Evolutionary conservation across 2,797 vertebrate species (phyloP), one percentile per base, ranked within the genome.

Genomic region (Miichthys miiuy): DNA sequence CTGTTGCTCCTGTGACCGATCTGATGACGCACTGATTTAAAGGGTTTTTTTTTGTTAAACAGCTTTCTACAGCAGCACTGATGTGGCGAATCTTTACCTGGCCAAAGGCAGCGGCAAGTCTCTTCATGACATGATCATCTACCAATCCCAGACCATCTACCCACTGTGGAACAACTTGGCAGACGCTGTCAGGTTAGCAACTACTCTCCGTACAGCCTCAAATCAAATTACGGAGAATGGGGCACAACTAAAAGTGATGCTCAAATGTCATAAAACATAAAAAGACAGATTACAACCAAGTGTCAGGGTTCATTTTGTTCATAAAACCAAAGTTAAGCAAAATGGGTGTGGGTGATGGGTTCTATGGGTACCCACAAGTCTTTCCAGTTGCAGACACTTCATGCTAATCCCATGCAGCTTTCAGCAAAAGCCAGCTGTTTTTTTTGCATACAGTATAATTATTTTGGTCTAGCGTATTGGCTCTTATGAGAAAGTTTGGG

Each of bases 121-220:
- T 76, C 92, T 96, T 0, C 87, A 94, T 47, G 82, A 92, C 84
- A 94, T 94, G 91, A 93, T 94, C 71, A 18, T 93, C 82, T 95
- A 95, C 90, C 75, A 92, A 10, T 96, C 94, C 5, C 92, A 95
- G 71, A 95, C 94, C 82, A 83, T 93, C 83, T 96, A 96, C 91
- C 94, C 94, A 0, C 92, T 95, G 80, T 96, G 95, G 95, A 93
- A 86, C 86, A 91, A 94, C 92, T 47, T 96, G 81, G 83, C 42
- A 34, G 90, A 95, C 10, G 94, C 94, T 14, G 84, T 96, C 79
- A 95, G 94, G 95, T 95, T 5, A 41, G 30, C 6, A 34, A 1
- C 30, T 34, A 1, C 30, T 30, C 30, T 30, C 27, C 5, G 5
- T 1, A 30, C 27, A 30, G 27, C 27, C 27, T 30, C 27, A 30